Evolutionary conservation across 2,113 vertebrate species (phyloP).

Genomic region (Nycticorax nycticorax): DNA sequence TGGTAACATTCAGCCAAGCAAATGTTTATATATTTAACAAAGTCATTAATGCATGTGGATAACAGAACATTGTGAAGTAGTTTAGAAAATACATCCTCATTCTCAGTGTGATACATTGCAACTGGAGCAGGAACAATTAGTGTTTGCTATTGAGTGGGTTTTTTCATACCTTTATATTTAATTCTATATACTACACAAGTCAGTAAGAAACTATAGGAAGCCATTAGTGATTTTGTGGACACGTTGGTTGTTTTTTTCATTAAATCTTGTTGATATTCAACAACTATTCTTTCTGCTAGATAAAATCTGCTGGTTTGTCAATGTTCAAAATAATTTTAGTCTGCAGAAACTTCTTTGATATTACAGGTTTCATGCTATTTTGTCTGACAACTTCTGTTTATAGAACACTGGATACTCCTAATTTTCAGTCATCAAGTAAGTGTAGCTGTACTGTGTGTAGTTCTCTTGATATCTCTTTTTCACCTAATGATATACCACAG

Average conservation of each 20-base stretch:
- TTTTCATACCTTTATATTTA: neutral
- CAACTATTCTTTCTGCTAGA: neutral
- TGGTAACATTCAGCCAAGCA: neutral
- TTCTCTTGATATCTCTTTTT: neutral
- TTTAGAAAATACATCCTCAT: neutral
- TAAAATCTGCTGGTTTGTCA: fast-evolving
- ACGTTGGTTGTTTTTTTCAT: neutral
- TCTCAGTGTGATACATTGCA: neutral
- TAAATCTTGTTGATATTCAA: neutral
- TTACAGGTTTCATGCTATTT: neutral
- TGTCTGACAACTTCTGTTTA: neutral
- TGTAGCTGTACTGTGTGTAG: neutral
- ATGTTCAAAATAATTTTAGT: neutral
- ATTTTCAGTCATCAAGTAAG: neutral
- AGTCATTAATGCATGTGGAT: neutral
- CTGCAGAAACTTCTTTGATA: neutral
- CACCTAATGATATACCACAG: neutral
- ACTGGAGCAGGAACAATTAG: neutral
- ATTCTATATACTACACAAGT: neutral
- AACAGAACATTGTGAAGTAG: neutral
- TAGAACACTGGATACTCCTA: neutral
- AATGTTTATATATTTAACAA: neutral
- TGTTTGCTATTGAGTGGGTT: neutral
- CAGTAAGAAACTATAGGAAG: neutral
- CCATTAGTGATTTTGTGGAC: neutral